Percentiles rank a stretch among this genome's conserved stretches.
Evolutionary conservation across 1,140 invertebrate species (phyloP).

Genomic region (Drosophila ercepeae): DNA sequence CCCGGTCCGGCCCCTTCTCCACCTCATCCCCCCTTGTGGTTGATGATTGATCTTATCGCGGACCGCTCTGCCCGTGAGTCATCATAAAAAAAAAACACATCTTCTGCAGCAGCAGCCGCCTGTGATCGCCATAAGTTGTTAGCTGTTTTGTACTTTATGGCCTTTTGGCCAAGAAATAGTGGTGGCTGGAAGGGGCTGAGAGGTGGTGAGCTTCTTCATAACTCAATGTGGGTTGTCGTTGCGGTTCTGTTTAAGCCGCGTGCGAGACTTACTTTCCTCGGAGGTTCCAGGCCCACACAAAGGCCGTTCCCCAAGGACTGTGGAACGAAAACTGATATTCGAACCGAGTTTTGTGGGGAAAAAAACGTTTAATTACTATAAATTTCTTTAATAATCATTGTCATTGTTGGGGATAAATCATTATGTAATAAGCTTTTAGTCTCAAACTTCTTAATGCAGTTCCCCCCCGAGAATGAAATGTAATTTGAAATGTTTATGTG

Average conservation of each 20-base stretch:
- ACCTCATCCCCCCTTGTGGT: slow-evolving; percentile 31
- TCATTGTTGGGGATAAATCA: slow-evolving; percentile 11
- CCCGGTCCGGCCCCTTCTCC: slow-evolving; percentile 8
- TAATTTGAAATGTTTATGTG: too few species aligned
- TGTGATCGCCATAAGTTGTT: slow-evolving; percentile 68
- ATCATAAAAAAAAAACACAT: slow-evolving; percentile 60
- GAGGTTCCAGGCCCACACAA: slow-evolving; percentile 53
- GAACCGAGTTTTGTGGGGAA: slow-evolving; percentile 20
- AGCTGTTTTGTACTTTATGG: slow-evolving; percentile 77
- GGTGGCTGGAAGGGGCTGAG: slow-evolving; percentile 3
- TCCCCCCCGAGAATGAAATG: too few species aligned
- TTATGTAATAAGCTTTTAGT: background rate
- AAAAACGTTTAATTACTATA: slow-evolving; percentile 17
- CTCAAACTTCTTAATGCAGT: too few species aligned
- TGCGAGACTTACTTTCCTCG: slow-evolving; percentile 59
- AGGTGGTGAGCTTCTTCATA: slow-evolving; percentile 61
- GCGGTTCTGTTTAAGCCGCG: slow-evolving; percentile 59
- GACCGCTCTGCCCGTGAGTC: slow-evolving; percentile 59
- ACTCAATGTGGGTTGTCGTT: slow-evolving; percentile 65
- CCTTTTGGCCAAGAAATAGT: slow-evolving; percentile 43
- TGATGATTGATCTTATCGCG: slow-evolving; percentile 79
- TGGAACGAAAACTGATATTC: slow-evolving; percentile 32
- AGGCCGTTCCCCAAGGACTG: slow-evolving; percentile 60
- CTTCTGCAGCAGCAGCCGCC: slow-evolving; percentile 58
- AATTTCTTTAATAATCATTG: slow-evolving; percentile 3